Base-by-base conservation (phyloP, 2,797 vertebrate genomes). In the Lepilemur septentrionalis region DNA sequence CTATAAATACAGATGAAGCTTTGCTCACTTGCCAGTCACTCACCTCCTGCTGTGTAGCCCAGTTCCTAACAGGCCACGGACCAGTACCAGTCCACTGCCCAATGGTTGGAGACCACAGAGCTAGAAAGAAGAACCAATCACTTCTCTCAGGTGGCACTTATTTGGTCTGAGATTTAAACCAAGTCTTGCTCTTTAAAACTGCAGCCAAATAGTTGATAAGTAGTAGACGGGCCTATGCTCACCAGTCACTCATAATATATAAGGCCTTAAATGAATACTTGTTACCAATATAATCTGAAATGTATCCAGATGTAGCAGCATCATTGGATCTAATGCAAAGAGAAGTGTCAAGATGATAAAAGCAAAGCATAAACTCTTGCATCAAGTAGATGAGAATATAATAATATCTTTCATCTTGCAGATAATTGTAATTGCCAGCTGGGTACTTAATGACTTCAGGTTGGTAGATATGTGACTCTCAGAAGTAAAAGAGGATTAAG, bases 381-480 rank as follows among this genome's bases (percentile, higher is more conserved):
- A 7, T 85, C 80, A 85, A 83, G 41, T 22, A 70, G 57, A 69
- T 67, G 88, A 89, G 23, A 30, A 8, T 11, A 38, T 7, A 70
- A 63, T n/a, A 41, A 52, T 10, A 73, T 72, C 82, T 94, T 82
- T 61, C 43, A 69, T 55, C 41, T 67, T 10, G 0, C 82, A 85
- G 41, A 57, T 91, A 91, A 97, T 96, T 91, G 96, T 65, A 97
- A 65, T 84, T 89, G 89, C 91, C 75, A 76, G 38, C 72, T 94
- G 89, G 91, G 23, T 94, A 94, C 35, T 73, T 72, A 28, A 65
- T 88, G 95, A 93, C 92, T 97, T 96, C 90, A 96, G 87, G 89
- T 97, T 81, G 95, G 81, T 85, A 96, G 95, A 90, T 92, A 95
- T 13, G 78, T 94, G 76, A 94, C 35, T 76, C 43, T 82, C 30